These are phyloP conservation scores for Hydropsyche tenuis DNA, from an alignment of 1,140 invertebrate genomes.

Conservation along the genomic window DNA sequence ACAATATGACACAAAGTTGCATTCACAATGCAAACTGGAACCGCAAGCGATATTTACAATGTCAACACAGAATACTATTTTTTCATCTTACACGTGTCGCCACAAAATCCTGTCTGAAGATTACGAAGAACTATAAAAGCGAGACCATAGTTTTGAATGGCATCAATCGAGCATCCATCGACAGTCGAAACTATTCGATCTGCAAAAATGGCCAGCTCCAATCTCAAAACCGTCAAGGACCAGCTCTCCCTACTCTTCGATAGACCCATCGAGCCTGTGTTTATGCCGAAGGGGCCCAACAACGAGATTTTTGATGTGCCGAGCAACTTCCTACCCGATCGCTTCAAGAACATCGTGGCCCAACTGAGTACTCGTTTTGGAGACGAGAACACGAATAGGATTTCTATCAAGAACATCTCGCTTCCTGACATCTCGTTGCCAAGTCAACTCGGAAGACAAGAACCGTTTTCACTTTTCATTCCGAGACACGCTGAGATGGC, in stretches of 20 bases:
- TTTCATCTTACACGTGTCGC: background rate
- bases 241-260: constrained; percentile 69
- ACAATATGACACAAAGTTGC: background rate
- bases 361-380: constrained; percentile 66
- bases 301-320: constrained; percentile 70
- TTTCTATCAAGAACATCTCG: constrained; percentile 70
- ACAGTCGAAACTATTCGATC: constrained; percentile 39
- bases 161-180: background rate
- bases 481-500: constrained; percentile 74
- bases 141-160: background rate
- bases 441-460: constrained; percentile 69
- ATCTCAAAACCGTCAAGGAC: background rate
- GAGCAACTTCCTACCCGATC: constrained; percentile 64
- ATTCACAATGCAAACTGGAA: background rate
- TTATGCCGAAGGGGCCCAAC: constrained; percentile 71
- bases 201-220: constrained; percentile 26
- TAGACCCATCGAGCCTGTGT: constrained; percentile 76
- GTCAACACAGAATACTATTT: too few relatives aligned
- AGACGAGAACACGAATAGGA: constrained; percentile 57
- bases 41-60: background rate
- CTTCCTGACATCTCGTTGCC: constrained; percentile 73
- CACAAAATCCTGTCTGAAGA: background rate
- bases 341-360: constrained; percentile 65
- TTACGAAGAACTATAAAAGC: constrained; percentile 2
- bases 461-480: constrained; percentile 78